Base-by-base conservation (phyloP, 2,797 vertebrate genomes). In the Anguilla megastoma region DNA sequence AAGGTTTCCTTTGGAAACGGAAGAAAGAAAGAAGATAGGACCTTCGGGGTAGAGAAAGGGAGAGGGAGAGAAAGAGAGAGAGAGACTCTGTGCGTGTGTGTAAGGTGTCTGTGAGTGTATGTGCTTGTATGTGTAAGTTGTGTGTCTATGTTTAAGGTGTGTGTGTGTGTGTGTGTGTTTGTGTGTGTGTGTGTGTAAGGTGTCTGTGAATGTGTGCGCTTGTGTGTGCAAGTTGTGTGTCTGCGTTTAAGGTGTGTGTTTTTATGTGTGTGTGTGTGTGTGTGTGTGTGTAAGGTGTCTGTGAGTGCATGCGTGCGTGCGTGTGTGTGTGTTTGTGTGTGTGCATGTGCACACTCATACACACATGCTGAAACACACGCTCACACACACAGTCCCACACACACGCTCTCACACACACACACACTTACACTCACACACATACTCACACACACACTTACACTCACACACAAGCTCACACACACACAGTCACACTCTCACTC, bases 51-150 rank as follows among this genome's bases (percentile, higher is more conserved):
- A 93, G 92, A 92, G 91, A 93, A 91, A 86, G 91, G 90, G 90
- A 66, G 90, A 92, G 92, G 91, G 83, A 91, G 92, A 30, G 74
- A 87, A 87, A 41, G 69, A 24, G 7, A 92, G 90, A 92, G 93
- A 16, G 52, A 92, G 87, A 93, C 93, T 92, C 92, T 92, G 94
- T 90, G 90, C 91, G 93, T 89, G 92, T 91, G 86, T 93, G 95
- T 95, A 92, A 87, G 92, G 91, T 52, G 36, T 52, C 50, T 52
- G 50, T 52, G 50, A 7, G 50, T 52, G 50, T 52, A 10, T 52
- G 58, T 21, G 14, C 21, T 4, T 24, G 58, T 60, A 3, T 58
- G 54, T 58, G 54, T 14, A 21, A 3, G 56, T 69, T 14, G 52
- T 36, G 52, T 54, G 48, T 3, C 45, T 76, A 10, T 56, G 48